Percentiles rank a stretch among this genome's conserved stretches.
Conservation (phyloP, 1,140 invertebrate species). For the Camponotus vicinus region DNA sequence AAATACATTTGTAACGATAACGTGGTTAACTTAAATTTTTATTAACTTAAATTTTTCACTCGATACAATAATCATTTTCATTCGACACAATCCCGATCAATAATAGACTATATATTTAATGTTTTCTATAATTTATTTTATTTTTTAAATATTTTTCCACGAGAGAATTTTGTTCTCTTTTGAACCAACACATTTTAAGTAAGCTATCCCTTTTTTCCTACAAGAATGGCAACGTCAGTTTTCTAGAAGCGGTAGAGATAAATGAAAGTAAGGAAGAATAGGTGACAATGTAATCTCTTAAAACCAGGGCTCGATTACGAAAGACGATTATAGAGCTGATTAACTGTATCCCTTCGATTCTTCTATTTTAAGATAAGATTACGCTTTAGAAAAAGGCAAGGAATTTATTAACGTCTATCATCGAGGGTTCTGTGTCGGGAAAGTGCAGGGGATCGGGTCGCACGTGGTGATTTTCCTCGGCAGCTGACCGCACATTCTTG, state of each 20-base stretch:
- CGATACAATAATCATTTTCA: too few species aligned
- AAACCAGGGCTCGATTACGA: not conserved
- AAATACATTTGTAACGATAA: not conserved
- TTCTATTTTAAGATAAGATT: not conserved
- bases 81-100: not conserved
- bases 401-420: not conserved
- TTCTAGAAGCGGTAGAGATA: not conserved
- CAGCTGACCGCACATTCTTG: constrained; percentile 66
- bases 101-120: not conserved
- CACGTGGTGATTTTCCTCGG: constrained; percentile 67
- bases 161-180: not conserved
- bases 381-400: not conserved
- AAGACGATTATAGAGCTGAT: not conserved
- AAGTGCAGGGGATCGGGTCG: not conserved
- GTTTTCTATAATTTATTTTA: not conserved
- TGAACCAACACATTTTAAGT: not conserved
- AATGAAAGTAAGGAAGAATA: not conserved
- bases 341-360: not conserved
- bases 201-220: not conserved
- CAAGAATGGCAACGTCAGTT: not conserved
- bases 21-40: not conserved
- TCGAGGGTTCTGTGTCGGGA: not conserved
- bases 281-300: not conserved
- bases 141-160: not conserved
- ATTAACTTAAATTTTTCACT: too few species aligned